phyloP scores from a whole-genome alignment of 2,888 invertebrate genomes.

The Nezara viridula region DNA sequence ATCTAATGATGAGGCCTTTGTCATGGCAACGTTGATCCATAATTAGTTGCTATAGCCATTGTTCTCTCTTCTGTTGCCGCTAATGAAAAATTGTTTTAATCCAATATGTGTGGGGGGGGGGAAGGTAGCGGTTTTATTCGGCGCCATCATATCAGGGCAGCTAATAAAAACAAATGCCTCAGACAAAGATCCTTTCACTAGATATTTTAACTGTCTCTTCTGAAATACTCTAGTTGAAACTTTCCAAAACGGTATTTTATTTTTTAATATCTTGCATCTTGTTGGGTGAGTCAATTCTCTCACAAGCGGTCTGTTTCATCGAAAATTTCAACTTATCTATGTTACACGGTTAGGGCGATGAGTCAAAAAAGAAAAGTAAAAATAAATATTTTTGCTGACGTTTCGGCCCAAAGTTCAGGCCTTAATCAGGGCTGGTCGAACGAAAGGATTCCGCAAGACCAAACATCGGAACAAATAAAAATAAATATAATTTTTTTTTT shows the following conservation, averaged over 20 bases:
- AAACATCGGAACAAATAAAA: too few species aligned
- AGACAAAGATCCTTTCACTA: conserved; percentile 21
- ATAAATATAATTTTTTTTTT: too few species aligned
- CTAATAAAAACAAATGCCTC: conserved; percentile 18
- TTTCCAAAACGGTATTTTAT: conserved; percentile 15
- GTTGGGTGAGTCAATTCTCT: not conserved
- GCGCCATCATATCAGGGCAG: not conserved
- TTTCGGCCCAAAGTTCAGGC: too few species aligned
- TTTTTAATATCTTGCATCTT: not conserved
- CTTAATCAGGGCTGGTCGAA: too few species aligned
- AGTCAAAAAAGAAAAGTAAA: too few species aligned
- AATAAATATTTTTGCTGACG: too few species aligned
- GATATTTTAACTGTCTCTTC: not conserved
- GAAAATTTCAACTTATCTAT: too few species aligned
- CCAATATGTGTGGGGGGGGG: not conserved
- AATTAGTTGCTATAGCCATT: conserved; percentile 25
- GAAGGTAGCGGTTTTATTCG: conserved; percentile 42
- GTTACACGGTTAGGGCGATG: too few species aligned
- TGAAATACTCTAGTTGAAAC: not conserved
- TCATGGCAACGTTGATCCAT: conserved; percentile 32
- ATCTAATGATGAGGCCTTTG: conserved; percentile 36
- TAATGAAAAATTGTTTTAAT: conserved; percentile 49
- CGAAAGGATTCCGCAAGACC: too few species aligned
- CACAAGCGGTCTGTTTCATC: not conserved
- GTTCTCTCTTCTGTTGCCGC: conserved; percentile 30